Conservation (phyloP, 2,888 invertebrate genomes). For the Mycalesis mineus region DNA sequence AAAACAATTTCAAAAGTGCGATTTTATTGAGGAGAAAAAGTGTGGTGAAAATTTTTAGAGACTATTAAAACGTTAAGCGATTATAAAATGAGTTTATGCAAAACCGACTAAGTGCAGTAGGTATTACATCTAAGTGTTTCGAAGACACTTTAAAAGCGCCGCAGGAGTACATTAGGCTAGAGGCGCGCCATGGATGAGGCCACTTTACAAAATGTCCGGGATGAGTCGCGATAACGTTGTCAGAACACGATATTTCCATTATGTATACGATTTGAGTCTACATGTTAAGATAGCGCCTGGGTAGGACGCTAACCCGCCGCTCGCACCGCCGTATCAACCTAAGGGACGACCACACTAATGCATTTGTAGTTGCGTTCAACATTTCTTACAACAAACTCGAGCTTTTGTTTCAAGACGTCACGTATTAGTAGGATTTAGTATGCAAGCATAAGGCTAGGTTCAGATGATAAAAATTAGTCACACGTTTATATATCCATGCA, state of each 20-base stretch:
- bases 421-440: no score
- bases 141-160: slow-evolving; percentile 52
- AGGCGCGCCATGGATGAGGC: slow-evolving; percentile 60
- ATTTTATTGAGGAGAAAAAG: neutral
- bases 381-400: no score
- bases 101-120: slow-evolving; percentile 54
- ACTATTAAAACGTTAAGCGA: slow-evolving; percentile 23
- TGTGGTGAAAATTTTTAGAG: slow-evolving; percentile 14
- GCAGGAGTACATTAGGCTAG: slow-evolving; percentile 43
- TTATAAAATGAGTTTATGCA: slow-evolving; percentile 31
- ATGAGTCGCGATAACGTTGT: slow-evolving; percentile 76
- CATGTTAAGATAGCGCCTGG: slow-evolving; percentile 73
- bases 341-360: no score
- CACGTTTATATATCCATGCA: no score
- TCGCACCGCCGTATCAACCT: slow-evolving; percentile 35
- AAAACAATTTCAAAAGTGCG: slow-evolving; percentile 18
- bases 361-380: no score
- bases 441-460: no score
- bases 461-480: no score
- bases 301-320: slow-evolving; percentile 52
- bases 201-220: slow-evolving; percentile 77
- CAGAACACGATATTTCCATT: slow-evolving; percentile 79
- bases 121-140: slow-evolving; percentile 49
- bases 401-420: no score
- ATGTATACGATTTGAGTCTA: slow-evolving; percentile 79